Base-by-base conservation (phyloP, 2,888 invertebrate genomes). In the Chymomyza fuscimana region DNA sequence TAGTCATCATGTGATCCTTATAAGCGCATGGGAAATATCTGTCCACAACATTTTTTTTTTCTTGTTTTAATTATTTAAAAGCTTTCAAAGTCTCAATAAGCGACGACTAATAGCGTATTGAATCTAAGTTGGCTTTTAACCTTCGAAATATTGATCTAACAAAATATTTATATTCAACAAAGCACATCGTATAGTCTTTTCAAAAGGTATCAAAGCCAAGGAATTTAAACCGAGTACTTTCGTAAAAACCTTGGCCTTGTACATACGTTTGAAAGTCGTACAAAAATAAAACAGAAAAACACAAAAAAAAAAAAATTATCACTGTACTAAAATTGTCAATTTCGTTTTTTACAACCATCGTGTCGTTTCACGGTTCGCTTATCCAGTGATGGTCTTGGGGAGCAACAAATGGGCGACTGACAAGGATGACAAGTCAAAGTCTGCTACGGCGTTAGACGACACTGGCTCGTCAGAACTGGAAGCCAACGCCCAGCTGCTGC, bases 331-430 rank as follows among this genome's bases (percentile, higher is more conserved):
- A 32, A 32, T 32, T 32, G 32, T 9, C 51, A 51, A 51, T 51
- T 51, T 51, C 51, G 0, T 51, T 51, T 51, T 16, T 16, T 51
- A 5, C 19, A 46, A 10, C 12, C 40, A 46, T 46, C 12, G 12
- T 46, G 40, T 12, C 32, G 32, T 32, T 32, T 32, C 32, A 46
- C 40, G 12, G 1, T 19, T 54, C 16, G 40, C 40, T 6, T 36
- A 76, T 78, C n/a, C 73, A 91, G 91, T 86, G 86, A 91, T 91
- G 91, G 91, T 91, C 84, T 89, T 91, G 86, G 91, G 90, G 81
- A 89, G 88, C 79, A 91, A 87, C 82, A 91, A 91, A 89, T 89
- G 89, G 91, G 85, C 83, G 72, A 88, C 78, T 63, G 89, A 87
- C 73, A 82, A 89, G 76, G 83, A 89, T 82, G 86, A 80, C 63